A percentile compares a stretch with the other conserved stretches of the same genome.
These are phyloP conservation scores for Dermolepida albohirtum DNA, from an alignment of 2,888 invertebrate species.

Conservation along the genomic window DNA sequence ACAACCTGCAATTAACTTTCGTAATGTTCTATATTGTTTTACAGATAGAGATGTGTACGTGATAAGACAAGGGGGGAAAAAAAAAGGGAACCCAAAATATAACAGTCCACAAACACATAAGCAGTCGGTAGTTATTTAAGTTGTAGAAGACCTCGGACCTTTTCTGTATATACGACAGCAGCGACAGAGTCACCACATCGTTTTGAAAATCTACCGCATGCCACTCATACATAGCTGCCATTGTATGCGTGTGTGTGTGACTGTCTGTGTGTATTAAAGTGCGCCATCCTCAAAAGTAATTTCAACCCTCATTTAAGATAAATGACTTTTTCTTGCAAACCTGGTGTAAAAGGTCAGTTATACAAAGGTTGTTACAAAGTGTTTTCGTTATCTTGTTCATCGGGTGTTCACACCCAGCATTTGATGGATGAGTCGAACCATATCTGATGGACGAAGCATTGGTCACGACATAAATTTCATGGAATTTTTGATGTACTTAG, in stretches of 20 bases:
- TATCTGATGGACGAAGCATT: conserved; percentile 63
- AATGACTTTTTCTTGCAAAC: conserved; percentile 63
- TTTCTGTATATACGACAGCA: no score
- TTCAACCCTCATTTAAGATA: conserved; percentile 64
- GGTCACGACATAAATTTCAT: conserved; percentile 63
- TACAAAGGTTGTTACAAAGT: conserved; percentile 65
- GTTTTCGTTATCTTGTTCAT: conserved; percentile 65
- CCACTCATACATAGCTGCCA: conserved; percentile 49
- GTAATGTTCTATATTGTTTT: conserved; percentile 64
- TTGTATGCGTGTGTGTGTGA: conserved; percentile 48
- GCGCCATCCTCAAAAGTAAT: conserved; percentile 55
- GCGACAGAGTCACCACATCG: no score
- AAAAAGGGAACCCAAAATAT: conserved; percentile 26
- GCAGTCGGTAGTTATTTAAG: not conserved
- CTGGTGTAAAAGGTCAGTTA: conserved; percentile 64
- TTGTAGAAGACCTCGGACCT: no score
- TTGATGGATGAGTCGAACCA: conserved; percentile 64
- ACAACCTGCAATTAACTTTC: conserved; percentile 65
- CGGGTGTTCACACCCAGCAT: conserved; percentile 64
- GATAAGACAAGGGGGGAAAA: conserved; percentile 45
- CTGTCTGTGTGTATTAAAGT: not conserved
- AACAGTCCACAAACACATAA: not conserved
- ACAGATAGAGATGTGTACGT: conserved; percentile 48
- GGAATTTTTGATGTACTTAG: conserved; percentile 47
- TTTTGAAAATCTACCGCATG: conserved; percentile 8